Evolutionary conservation across 1,140 invertebrate species (phyloP).

Genomic region (Drosophila sproati): DNA sequence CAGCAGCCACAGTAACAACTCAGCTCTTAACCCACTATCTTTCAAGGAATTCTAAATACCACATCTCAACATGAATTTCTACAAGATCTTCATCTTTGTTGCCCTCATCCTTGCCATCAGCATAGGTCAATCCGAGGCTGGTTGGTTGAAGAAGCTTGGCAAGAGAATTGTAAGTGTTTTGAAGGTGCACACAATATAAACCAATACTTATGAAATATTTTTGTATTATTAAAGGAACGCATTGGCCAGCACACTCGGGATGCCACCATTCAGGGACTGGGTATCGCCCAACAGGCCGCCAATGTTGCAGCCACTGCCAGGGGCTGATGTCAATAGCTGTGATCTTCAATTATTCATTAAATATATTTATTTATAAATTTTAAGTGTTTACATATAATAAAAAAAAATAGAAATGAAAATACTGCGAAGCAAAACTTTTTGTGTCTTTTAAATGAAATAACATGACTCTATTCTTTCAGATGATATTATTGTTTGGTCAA

Average conservation of each 20-base stretch:
- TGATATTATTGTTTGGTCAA: no score
- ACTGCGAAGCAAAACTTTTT: no score
- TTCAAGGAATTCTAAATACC: conserved; percentile 4
- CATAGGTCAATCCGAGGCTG: conserved; percentile 68
- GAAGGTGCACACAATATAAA: background rate
- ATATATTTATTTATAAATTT: background rate
- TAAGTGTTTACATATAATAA: no score
- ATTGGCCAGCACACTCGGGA: conserved; percentile 70
- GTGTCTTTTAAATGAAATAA: no score
- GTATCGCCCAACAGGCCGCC: conserved; percentile 69
- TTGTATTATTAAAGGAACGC: conserved; percentile 46
- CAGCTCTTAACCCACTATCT: no score
- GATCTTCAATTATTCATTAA: background rate
- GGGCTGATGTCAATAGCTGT: conserved; percentile 27
- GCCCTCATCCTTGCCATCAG: conserved; percentile 70
- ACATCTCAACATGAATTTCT: conserved; percentile 65
- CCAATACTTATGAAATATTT: background rate
- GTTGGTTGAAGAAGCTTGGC: conserved; percentile 74
- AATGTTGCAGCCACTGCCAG: conserved; percentile 68
- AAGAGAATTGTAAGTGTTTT: conserved; percentile 71
- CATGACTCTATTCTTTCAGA: no score
- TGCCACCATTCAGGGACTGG: conserved; percentile 66
- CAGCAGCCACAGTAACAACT: conserved; percentile 20
- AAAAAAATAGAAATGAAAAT: no score
- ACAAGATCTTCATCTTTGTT: conserved; percentile 70